Conservation (phyloP, 2,888 invertebrate species). For the Drepana falcataria region DNA sequence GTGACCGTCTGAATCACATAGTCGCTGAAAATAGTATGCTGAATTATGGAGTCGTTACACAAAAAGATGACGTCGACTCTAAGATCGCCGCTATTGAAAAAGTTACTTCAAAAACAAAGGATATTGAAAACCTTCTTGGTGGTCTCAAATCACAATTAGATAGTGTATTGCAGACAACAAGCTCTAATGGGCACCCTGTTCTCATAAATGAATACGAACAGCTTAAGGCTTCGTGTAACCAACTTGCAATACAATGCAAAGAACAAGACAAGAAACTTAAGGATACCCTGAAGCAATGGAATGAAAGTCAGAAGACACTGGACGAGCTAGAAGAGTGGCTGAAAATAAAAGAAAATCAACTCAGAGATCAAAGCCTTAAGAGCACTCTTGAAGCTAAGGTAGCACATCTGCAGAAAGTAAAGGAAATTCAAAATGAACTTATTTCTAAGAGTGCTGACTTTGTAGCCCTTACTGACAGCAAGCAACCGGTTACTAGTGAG, state of each 20-base stretch:
- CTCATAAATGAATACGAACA: constrained; percentile 86
- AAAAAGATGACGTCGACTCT: constrained; percentile 87
- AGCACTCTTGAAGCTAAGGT: constrained; percentile 91
- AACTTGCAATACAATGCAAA: constrained; percentile 84
- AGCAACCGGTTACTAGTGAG: constrained; percentile 85
- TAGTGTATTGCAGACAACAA: constrained; percentile 86
- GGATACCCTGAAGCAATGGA: constrained; percentile 88
- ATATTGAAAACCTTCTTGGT: constrained; percentile 84
- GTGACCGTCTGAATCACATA: constrained; percentile 89
- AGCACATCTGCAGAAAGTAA: constrained; percentile 87
- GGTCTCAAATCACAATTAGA: constrained; percentile 85
- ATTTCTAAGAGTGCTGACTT: constrained; percentile 83
- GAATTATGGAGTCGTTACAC: constrained; percentile 87
- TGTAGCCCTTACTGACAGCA: constrained; percentile 81
- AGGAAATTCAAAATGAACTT: constrained; percentile 84
- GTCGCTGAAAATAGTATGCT: constrained; percentile 88
- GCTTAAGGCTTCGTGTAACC: constrained; percentile 85
- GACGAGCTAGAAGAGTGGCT: constrained; percentile 91
- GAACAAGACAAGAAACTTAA: constrained; percentile 85
- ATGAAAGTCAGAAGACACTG: constrained; percentile 87
- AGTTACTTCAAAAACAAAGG: constrained; percentile 83
- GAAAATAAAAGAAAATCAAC: constrained; percentile 88
- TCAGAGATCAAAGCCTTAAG: constrained; percentile 93
- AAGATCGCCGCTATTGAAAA: constrained; percentile 87
- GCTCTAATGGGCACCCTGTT: constrained; percentile 85